Evolutionary conservation across 1,140 invertebrate species (phyloP), one percentile per base, ranked within the genome.

Genomic region (Araneus ventricosus): DNA sequence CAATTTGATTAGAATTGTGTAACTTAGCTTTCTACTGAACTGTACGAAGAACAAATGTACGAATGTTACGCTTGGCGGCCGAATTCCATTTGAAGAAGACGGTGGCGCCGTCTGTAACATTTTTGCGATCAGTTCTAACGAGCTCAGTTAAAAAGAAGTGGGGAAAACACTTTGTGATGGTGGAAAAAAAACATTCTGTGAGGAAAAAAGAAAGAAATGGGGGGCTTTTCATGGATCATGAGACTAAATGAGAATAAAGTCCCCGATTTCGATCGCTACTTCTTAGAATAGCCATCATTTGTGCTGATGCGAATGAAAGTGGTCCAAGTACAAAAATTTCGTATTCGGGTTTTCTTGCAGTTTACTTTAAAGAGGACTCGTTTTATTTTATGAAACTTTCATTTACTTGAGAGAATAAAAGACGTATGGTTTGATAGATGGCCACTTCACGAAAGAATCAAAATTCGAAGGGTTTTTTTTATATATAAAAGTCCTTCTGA

Each of bases 221-320:
- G 88, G 67, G 88, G 70, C 67, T 79, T 88, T 90, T 90, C 88
- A 90, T 90, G 88, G 88, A 90, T 90, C 88, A 90, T 90, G 88
- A 90, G 88, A 79, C 88, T 90, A 90, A 90, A 90, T 90, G 88
- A 90, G 88, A 90, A 90, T 90, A 79, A 90, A 90, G 88, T 90
- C 88, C 70, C 30, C 88, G 88, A 90, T 90, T 90, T 90, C 88
- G 88, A 90, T 90, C 88, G 75, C 88, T 90, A 79, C 41, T 79
- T 90, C 70, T 57, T 79, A 57, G 88, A 90, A 90, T 90, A 80
- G 70, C 88, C 70, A 90, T 90, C 88, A 90, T 90, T 90, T 90
- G 67, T 57, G 41, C n/a, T 37, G 30, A 30, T 34, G 34, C 24
- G 80, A 82, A 7, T 3, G 6, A 82, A 82, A 82, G 20, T 52